These are phyloP conservation scores for Ceyx melanurus DNA, from an alignment of 2,113 vertebrate species.

Conservation along the genomic window DNA sequence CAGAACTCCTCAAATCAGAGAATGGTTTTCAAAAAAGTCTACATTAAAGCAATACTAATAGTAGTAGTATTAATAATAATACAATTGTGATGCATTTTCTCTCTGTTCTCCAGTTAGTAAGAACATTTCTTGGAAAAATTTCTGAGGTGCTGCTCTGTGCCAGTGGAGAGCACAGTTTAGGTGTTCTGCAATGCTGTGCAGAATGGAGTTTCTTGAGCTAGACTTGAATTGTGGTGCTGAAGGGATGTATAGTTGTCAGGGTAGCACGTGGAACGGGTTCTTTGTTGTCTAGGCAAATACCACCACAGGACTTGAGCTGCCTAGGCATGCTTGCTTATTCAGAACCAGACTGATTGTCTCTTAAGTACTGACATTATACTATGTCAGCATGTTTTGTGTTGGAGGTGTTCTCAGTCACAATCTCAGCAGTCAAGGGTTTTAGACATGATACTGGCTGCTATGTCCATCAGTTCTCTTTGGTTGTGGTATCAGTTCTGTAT, in stretches of 20 bases:
- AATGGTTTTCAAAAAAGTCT: background rate
- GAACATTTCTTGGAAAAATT: background rate
- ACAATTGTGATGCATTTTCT: background rate
- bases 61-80: background rate
- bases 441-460: background rate
- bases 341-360: background rate
- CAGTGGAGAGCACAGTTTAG: background rate
- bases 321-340: background rate
- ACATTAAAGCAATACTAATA: background rate
- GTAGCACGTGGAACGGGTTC: background rate
- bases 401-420: background rate
- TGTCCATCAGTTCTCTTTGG: background rate
- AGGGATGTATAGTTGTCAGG: background rate
- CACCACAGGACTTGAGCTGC: background rate
- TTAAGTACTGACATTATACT: background rate
- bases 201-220: background rate
- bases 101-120: background rate
- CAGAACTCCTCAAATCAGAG: background rate
- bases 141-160: background rate
- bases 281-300: background rate
- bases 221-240: background rate
- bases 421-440: background rate
- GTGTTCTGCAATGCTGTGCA: fast-evolving
- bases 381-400: background rate
- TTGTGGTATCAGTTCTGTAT: background rate